These are phyloP conservation scores for Gymnothorax javanicus DNA, from an alignment of 2,797 vertebrate species.

Conservation along the genomic window DNA sequence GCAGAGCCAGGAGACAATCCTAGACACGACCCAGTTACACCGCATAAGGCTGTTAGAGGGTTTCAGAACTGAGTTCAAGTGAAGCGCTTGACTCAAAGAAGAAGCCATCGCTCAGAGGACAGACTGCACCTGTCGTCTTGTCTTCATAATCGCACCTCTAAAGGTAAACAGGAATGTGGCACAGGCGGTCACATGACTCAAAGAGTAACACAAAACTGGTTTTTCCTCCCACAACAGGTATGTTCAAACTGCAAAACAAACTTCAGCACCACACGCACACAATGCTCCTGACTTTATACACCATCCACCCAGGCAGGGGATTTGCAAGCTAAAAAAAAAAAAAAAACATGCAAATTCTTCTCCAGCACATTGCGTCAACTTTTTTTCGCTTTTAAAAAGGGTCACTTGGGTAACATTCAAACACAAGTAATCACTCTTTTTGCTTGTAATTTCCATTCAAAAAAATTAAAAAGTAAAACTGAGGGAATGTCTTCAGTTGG, in stretches of 20 bases:
- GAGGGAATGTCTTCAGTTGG: not conserved
- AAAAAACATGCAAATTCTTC: not conserved
- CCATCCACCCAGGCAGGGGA: not conserved
- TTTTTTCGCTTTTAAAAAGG: not conserved
- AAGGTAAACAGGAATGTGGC: not conserved
- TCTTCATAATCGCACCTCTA: not conserved
- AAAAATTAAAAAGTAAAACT: too few species aligned
- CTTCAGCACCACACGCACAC: not conserved
- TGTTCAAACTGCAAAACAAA: conserved; percentile 22
- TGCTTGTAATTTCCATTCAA: not conserved
- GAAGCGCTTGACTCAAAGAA: not conserved
- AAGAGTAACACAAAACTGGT: conserved; percentile 36
- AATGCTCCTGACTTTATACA: not conserved
- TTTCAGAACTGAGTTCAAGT: not conserved
- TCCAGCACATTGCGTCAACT: not conserved
- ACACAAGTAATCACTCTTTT: not conserved
- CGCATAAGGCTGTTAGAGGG: not conserved
- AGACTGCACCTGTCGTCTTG: not conserved
- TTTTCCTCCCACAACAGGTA: conserved; percentile 37
- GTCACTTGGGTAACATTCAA: not conserved
- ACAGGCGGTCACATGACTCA: not conserved
- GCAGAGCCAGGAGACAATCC: not conserved
- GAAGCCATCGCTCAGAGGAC: not conserved
- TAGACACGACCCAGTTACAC: not conserved
- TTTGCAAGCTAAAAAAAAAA: conserved; percentile 1